Evolutionary conservation across 2,888 invertebrate species (phyloP).

Genomic region (Tridacna gigas): DNA sequence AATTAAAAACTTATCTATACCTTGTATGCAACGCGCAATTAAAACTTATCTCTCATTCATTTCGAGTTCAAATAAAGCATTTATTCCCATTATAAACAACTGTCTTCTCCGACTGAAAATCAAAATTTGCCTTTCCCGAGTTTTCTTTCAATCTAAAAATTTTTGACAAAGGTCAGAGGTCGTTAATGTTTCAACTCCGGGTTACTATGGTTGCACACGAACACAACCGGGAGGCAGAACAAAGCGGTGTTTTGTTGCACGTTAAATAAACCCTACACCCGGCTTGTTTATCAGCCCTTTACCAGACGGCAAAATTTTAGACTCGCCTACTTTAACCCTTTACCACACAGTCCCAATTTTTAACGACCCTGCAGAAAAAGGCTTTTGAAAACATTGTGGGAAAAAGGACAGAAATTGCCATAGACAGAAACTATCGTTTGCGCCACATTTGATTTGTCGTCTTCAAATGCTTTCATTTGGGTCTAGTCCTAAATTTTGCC

Average conservation of each 20-base stretch:
- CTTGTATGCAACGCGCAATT: not conserved
- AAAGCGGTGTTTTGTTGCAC: not conserved
- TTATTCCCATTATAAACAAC: not conserved
- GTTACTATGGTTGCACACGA: constrained; percentile 11
- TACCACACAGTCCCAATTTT: too few relatives aligned
- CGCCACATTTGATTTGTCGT: too few relatives aligned
- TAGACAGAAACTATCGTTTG: too few relatives aligned
- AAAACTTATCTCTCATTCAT: not conserved
- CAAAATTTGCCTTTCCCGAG: constrained; percentile 2
- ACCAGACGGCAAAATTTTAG: not conserved
- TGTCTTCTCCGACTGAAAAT: constrained; percentile 14
- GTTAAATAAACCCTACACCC: not conserved
- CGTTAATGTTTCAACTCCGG: constrained; percentile 4
- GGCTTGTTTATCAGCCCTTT: not conserved
- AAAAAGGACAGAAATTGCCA: too few relatives aligned
- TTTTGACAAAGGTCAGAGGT: constrained; percentile 17
- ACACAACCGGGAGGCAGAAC: constrained; percentile 1
- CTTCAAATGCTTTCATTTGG: too few relatives aligned
- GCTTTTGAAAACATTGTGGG: not conserved
- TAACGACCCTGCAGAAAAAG: too few relatives aligned
- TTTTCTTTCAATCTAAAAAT: not conserved
- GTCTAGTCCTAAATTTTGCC: too few relatives aligned
- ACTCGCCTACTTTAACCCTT: not conserved
- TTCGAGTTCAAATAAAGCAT: not conserved
- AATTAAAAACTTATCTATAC: too few relatives aligned